Evolutionary conservation across 2,888 invertebrate species (phyloP).

Genomic region (Hypomecis atomaria): DNA sequence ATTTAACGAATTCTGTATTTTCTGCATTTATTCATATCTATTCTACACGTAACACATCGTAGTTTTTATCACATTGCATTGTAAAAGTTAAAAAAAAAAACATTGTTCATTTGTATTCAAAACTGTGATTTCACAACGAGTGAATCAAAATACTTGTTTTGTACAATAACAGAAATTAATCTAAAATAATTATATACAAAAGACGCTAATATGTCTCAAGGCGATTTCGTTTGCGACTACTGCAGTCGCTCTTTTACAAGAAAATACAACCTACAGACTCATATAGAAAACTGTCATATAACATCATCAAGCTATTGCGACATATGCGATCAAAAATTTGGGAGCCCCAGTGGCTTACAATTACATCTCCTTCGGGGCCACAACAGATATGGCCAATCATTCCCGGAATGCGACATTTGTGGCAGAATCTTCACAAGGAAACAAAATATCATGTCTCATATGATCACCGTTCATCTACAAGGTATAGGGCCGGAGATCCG

Average conservation of each 20-base stretch:
- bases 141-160: neutral
- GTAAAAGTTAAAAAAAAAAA: too few species aligned
- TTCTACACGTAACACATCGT: too few species aligned
- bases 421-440: constrained; percentile 71
- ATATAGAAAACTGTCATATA: constrained; percentile 71
- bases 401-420: constrained; percentile 72
- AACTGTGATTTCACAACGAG: too few species aligned
- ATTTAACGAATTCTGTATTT: neutral
- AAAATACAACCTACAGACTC: constrained; percentile 69
- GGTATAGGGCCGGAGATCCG: constrained; percentile 54
- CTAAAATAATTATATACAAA: neutral
- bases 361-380: constrained; percentile 65
- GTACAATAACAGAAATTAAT: neutral
- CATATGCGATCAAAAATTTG: constrained; percentile 64
- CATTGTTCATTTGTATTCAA: too few species aligned
- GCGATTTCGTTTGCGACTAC: constrained; percentile 60
- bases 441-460: constrained; percentile 72
- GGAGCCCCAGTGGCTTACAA: constrained; percentile 62
- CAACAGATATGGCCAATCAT: constrained; percentile 59
- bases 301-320: constrained; percentile 61
- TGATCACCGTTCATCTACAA: constrained; percentile 69
- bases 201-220: constrained; percentile 45
- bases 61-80: too few species aligned
- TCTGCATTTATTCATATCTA: constrained; percentile 1
- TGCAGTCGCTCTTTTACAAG: constrained; percentile 68